Base-by-base conservation (phyloP, 2,797 vertebrate genomes). In the Muraenolepis orangiensis region DNA sequence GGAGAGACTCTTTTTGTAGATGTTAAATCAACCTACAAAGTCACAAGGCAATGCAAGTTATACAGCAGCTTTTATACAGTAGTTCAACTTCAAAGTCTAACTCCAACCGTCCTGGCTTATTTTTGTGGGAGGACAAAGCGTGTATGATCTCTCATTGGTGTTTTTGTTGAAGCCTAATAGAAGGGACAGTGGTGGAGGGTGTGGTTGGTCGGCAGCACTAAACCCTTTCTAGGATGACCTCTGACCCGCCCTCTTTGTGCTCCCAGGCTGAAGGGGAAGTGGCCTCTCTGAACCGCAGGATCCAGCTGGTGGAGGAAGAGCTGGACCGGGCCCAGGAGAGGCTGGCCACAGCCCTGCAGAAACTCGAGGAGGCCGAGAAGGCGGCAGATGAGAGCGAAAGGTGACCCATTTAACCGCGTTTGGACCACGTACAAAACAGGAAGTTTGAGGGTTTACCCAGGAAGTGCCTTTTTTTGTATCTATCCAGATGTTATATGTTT, bases 291-390 rank as follows among this genome's bases (percentile, higher is more conserved):
- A 99, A 99, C 86, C 95, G 98, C 72, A 95, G 97, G 69, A 98
- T 99, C 93, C 97, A 98, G 91, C 96, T 99, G 16, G 96, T 99
- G 80, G 97, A 99, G 91, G 97, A 99, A 85, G 98, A 99, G 91
- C 1, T 99, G 94, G 98, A 99, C 90, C 93, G 96, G 0, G 96
- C 97, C 83, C 97, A 99, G 80, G 97, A 98, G 74, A 95, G 97
- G 70, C 93, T 99, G 89, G 93, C 95, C 88, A 97, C 96, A 0
- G 97, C 97, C 51, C 91, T 98, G 85, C 97, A 97, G 93, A 98
- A 98, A 76, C 93, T 99, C 83, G 98, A 99, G 89, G 97, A 99
- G 89, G 97, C 98, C 0, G 97, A 99, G 88, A 99, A 99, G 85
- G 94, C 95, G 0, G 97, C 95, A 0, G 97, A 99, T 73, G 98